Percentiles rank a stretch among this genome's conserved stretches.
These are phyloP conservation scores for Phalacrocorax brasilianus DNA, from an alignment of 2,113 vertebrate genomes.

Conservation along the genomic window DNA sequence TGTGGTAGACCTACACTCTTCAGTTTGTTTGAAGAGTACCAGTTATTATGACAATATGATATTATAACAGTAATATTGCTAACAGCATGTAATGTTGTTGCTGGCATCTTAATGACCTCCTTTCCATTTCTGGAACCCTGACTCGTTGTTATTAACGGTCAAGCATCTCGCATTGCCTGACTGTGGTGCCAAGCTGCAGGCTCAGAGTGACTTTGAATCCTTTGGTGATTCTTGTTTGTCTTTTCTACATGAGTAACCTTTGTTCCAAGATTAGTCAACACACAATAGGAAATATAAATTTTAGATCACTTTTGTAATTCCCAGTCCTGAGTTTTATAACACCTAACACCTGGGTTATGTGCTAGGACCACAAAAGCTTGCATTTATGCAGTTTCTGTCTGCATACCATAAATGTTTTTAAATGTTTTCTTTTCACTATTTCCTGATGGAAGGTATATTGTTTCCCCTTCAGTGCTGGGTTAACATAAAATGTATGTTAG, in stretches of 20 bases:
- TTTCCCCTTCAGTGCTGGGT: conserved; percentile 4
- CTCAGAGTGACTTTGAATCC: not conserved
- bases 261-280: not conserved
- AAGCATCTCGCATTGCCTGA: not conserved
- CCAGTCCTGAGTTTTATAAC: not conserved
- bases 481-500: conserved; percentile 42
- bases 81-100: not conserved
- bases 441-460: not conserved
- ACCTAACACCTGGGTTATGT: not conserved
- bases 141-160: not conserved
- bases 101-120: not conserved
- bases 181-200: not conserved
- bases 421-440: not conserved
- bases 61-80: not conserved
- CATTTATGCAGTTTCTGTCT: not conserved
- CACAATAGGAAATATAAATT: not conserved
- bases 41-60: not conserved
- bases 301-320: not conserved
- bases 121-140: not conserved
- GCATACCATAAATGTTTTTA: not conserved
- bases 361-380: not conserved
- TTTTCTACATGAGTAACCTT: not conserved
- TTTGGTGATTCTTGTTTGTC: not conserved
- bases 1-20: not conserved
- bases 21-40: not conserved